Percentiles rank a stretch among this genome's conserved stretches.
These are phyloP conservation scores for Lepus oiostolus DNA, from an alignment of 2,797 vertebrate species.

Conservation along the genomic window DNA sequence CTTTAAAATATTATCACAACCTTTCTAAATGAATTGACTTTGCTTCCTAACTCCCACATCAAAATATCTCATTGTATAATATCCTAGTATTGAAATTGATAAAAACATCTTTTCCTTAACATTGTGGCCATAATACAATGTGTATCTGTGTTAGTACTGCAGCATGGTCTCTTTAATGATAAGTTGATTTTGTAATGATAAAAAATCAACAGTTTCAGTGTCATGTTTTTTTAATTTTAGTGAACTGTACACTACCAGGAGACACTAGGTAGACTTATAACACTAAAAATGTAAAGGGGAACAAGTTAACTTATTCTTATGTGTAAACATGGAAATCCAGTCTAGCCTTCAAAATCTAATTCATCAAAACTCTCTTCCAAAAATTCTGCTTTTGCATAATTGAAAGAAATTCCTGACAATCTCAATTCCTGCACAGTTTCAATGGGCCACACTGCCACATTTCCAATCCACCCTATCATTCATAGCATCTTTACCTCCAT, in stretches of 20 bases:
- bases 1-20: constrained; percentile 38
- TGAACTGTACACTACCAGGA: neutral
- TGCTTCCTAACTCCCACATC: constrained; percentile 41
- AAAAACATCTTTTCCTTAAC: constrained; percentile 52
- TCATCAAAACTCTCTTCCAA: constrained; percentile 63
- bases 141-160: constrained; percentile 40
- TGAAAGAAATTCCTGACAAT: constrained; percentile 59
- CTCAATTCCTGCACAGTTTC: constrained; percentile 45
- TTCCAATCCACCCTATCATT: constrained; percentile 18
- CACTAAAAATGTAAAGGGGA: neutral
- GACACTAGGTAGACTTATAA: constrained; percentile 6
- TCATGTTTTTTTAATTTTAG: constrained; percentile 65
- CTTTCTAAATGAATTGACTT: constrained; percentile 57
- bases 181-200: constrained; percentile 58
- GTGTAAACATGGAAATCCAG: neutral
- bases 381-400: constrained; percentile 63
- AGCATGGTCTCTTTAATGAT: constrained; percentile 59
- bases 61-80: constrained; percentile 50
- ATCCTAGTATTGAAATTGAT: constrained; percentile 18
- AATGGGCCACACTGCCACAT: neutral
- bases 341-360: constrained; percentile 53
- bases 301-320: constrained; percentile 49
- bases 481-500: constrained; percentile 34
- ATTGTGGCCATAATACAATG: constrained; percentile 5
- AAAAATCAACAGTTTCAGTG: constrained; percentile 54